A percentile compares a stretch with the other conserved stretches of the same genome.
phyloP scores from a whole-genome alignment of 2,888 invertebrate species.

The Xestia xanthographa region DNA sequence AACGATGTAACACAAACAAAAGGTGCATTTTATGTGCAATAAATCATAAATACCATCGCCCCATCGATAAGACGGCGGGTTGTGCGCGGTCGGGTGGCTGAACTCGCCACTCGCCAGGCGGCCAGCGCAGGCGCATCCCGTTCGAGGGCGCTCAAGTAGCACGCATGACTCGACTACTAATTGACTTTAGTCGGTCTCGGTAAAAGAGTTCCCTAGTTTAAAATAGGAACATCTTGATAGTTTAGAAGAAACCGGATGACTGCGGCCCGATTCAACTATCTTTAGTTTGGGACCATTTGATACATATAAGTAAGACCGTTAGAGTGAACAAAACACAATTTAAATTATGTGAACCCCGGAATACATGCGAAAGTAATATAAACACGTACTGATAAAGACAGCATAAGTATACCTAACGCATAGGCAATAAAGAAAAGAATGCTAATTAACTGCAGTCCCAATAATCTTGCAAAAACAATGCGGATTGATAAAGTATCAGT shows the following conservation, averaged over 20 bases:
- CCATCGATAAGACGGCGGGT: slow-evolving; percentile 62
- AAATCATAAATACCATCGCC: slow-evolving; percentile 70
- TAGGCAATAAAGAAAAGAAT: slow-evolving; percentile 8
- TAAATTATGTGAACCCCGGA: neutral
- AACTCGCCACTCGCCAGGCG: slow-evolving; percentile 65
- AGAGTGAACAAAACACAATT: neutral
- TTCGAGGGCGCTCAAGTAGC: slow-evolving; percentile 81
- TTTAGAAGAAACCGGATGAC: slow-evolving; percentile 60
- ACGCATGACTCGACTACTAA: slow-evolving; percentile 81
- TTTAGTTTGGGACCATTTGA: slow-evolving; percentile 36
- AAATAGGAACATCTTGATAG: slow-evolving; percentile 76
- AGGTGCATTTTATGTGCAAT: slow-evolving; percentile 67
- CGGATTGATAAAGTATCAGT: slow-evolving; percentile 6
- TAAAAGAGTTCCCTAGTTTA: slow-evolving; percentile 76
- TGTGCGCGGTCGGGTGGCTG: slow-evolving; percentile 72
- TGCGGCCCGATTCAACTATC: slow-evolving; percentile 47
- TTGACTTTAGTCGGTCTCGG: slow-evolving; percentile 76
- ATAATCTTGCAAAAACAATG: slow-evolving; percentile 26
- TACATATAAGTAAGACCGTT: slow-evolving; percentile 5
- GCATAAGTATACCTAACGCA: neutral
- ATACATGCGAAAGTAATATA: slow-evolving; percentile 8
- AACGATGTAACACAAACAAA: slow-evolving; percentile 56
- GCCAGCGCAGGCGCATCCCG: slow-evolving; percentile 77
- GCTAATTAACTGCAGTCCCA: slow-evolving; percentile 13
- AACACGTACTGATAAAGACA: slow-evolving; percentile 31